These are phyloP conservation scores for Verasper variegatus DNA, from an alignment of 2,113 vertebrate species.

Conservation along the genomic window DNA sequence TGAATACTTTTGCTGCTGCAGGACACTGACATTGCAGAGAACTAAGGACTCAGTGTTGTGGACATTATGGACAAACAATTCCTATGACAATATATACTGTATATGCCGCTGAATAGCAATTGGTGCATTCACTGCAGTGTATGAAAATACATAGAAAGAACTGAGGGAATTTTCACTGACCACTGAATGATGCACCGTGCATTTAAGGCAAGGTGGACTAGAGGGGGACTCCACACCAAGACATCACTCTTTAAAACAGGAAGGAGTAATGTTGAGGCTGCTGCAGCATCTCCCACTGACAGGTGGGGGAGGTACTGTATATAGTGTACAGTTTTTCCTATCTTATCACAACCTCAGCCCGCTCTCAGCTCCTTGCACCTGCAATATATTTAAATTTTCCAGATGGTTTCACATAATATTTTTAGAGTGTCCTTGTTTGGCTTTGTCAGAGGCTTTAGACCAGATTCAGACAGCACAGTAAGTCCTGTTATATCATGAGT, in stretches of 20 bases:
- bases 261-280: no score
- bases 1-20: not conserved
- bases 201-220: not conserved
- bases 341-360: not conserved
- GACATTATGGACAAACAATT: not conserved
- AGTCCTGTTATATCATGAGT: no score
- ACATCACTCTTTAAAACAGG: no score
- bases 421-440: not conserved
- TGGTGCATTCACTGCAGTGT: not conserved
- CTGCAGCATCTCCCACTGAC: no score
- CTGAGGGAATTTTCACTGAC: not conserved
- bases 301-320: not conserved
- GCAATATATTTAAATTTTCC: not conserved
- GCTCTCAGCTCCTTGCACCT: not conserved
- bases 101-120: not conserved
- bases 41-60: not conserved
- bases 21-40: not conserved
- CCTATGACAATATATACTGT: not conserved
- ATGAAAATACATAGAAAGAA: not conserved
- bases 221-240: no score
- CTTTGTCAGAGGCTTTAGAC: not conserved
- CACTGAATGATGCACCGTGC: not conserved
- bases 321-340: not conserved
- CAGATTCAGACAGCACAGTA: not conserved
- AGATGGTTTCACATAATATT: conserved; percentile 1